A percentile compares a stretch with the other conserved stretches of the same genome.
Evolutionary conservation across 2,888 invertebrate species (phyloP).

Genomic region (Xestobium rufovillosum): DNA sequence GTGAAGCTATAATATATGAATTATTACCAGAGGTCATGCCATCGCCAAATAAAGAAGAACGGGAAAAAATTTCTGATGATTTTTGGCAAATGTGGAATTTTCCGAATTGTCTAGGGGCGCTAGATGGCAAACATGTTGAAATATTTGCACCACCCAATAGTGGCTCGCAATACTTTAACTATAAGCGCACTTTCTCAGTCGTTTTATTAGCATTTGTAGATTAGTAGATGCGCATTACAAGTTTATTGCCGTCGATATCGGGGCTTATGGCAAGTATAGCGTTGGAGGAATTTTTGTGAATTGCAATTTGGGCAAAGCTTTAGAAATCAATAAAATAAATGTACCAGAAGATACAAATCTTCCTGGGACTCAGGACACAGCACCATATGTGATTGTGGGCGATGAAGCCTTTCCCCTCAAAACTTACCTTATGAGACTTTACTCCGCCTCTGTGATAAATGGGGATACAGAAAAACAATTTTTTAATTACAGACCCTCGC

Average conservation of each 20-base stretch:
- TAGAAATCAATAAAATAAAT: slow-evolving; percentile 12
- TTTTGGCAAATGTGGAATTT: slow-evolving; percentile 19
- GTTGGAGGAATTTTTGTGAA: slow-evolving; percentile 16
- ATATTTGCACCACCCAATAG: slow-evolving; percentile 16
- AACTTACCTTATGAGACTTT: slow-evolving; percentile 26
- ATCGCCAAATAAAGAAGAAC: no score
- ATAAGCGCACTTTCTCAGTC: slow-evolving; percentile 21
- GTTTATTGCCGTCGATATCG: slow-evolving; percentile 14
- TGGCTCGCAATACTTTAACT: slow-evolving; percentile 20
- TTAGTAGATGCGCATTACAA: slow-evolving; percentile 17
- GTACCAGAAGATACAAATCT: slow-evolving; percentile 11
- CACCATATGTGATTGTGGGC: no score
- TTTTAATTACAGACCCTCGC: slow-evolving; percentile 33
- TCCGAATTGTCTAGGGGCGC: no score
- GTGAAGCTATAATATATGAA: slow-evolving; percentile 12
- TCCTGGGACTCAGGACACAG: slow-evolving; percentile 19
- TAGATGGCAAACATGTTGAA: slow-evolving; percentile 13
- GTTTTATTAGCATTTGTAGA: slow-evolving; percentile 21
- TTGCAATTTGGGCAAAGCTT: slow-evolving; percentile 14
- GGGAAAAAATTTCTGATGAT: slow-evolving; percentile 17
- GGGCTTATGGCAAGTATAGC: slow-evolving; percentile 14
- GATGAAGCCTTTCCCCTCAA: slow-evolving; percentile 29
- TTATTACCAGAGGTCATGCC: slow-evolving; percentile 17
- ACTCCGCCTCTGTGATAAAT: slow-evolving; percentile 28
- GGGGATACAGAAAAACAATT: slow-evolving; percentile 25